Conservation (phyloP, 2,888 invertebrate species). For the Lycocerus yunnanus region DNA sequence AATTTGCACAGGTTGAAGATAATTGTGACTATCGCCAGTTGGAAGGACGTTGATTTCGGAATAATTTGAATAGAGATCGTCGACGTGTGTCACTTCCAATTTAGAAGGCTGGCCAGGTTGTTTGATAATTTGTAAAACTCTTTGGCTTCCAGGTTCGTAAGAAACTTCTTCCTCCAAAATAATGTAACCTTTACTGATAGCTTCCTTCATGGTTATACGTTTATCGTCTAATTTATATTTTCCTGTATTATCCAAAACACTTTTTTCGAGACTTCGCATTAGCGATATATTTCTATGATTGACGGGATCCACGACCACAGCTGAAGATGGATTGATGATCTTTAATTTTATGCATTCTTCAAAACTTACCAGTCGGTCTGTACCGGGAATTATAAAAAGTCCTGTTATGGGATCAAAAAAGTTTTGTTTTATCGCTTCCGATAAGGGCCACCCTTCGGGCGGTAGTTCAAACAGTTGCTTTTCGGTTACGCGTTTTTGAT, state of each 20-base stretch:
- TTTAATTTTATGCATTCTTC: conserved; percentile 86
- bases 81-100: conserved; percentile 68
- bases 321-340: conserved; percentile 84
- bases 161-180: conserved; percentile 62
- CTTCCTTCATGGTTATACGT: conserved; percentile 73
- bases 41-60: conserved; percentile 59
- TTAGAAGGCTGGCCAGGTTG: conserved; percentile 72
- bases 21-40: conserved; percentile 49
- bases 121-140: conserved; percentile 74
- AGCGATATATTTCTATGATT: conserved; percentile 71
- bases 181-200: conserved; percentile 69
- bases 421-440: conserved; percentile 81
- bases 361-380: conserved; percentile 81
- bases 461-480: conserved; percentile 80
- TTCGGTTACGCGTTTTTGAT: conserved; percentile 51
- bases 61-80: conserved; percentile 56
- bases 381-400: conserved; percentile 82
- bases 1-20: conserved; percentile 74
- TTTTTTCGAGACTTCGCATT: conserved; percentile 75
- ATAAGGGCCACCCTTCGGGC: conserved; percentile 79
- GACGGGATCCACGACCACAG: conserved; percentile 77
- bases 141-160: conserved; percentile 60
- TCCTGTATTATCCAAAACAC: conserved; percentile 77
- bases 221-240: conserved; percentile 67
- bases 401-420: conserved; percentile 84